A percentile compares a stretch with the other conserved stretches of the same genome.
Conservation (phyloP, 2,113 vertebrate species). For the Pyxicephalus adspersus region DNA sequence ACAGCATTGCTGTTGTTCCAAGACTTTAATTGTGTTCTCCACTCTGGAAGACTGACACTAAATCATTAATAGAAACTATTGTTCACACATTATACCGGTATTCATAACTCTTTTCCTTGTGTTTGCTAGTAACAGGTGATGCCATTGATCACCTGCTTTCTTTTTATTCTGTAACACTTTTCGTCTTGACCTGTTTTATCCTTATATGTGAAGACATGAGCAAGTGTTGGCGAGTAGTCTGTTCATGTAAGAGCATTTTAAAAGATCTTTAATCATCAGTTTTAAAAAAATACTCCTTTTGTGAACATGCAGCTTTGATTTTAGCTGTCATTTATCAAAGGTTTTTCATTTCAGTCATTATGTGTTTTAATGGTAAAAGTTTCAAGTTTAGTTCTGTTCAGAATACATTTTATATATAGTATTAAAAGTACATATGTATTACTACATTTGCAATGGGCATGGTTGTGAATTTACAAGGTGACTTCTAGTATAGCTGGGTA, state of each 20-base stretch:
- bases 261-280: neutral
- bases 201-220: neutral
- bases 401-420: no score
- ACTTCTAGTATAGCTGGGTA: no score
- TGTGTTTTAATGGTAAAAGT: no score
- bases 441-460: no score
- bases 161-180: neutral
- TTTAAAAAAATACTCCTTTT: neutral
- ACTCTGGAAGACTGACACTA: conserved; percentile 15
- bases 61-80: conserved; percentile 22
- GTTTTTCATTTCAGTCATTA: neutral
- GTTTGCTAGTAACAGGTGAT: conserved; percentile 6
- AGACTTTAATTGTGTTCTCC: conserved; percentile 24
- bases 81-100: neutral
- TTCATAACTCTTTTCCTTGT: neutral
- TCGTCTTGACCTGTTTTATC: neutral
- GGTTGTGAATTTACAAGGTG: no score
- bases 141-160: conserved; percentile 10
- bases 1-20: neutral
- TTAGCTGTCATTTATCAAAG: neutral
- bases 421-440: no score
- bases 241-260: neutral
- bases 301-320: neutral
- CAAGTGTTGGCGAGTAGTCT: neutral
- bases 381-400: no score